Evolutionary conservation across 2,797 vertebrate species (phyloP).

Genomic region (Xyrichtys novacula): DNA sequence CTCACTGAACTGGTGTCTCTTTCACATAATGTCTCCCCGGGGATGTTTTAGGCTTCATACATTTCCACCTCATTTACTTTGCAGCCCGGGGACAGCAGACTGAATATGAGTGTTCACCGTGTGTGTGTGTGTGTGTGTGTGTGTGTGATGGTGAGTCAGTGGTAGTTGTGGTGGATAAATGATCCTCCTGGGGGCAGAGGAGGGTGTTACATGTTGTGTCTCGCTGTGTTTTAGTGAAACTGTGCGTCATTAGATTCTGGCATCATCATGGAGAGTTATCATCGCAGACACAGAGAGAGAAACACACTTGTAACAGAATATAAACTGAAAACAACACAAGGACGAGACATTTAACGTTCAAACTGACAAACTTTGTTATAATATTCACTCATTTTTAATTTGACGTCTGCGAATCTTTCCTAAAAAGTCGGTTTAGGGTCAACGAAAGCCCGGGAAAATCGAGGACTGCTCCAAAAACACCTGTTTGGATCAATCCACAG

Average conservation of each 20-base stretch:
- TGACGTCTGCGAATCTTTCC: too few species aligned
- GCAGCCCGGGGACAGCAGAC: constrained; percentile 49
- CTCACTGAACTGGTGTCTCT: constrained; percentile 64
- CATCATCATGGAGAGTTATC: constrained; percentile 1
- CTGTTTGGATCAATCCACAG: too few species aligned
- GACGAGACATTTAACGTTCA: too few species aligned
- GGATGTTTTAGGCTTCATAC: constrained; percentile 67
- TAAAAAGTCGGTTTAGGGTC: too few species aligned
- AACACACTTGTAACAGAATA: too few species aligned
- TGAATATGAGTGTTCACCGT: constrained; percentile 29
- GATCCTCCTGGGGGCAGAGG: constrained; percentile 30
- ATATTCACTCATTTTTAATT: too few species aligned
- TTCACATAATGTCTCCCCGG: constrained; percentile 68
- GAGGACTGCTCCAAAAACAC: too few species aligned
- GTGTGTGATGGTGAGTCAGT: constrained; percentile 15
- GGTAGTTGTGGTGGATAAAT: constrained; percentile 39
- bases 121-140: constrained; percentile 31
- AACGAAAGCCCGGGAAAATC: too few species aligned
- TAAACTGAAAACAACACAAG: too few species aligned
- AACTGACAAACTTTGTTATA: too few species aligned
- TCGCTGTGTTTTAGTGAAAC: constrained; percentile 23
- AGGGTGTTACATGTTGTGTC: constrained; percentile 11
- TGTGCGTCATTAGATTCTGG: constrained; percentile 7
- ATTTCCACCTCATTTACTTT: constrained; percentile 73
- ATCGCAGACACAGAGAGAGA: constrained; percentile 6